Base-by-base conservation (phyloP, 1,140 invertebrate genomes). In the Drosophila lini region DNA sequence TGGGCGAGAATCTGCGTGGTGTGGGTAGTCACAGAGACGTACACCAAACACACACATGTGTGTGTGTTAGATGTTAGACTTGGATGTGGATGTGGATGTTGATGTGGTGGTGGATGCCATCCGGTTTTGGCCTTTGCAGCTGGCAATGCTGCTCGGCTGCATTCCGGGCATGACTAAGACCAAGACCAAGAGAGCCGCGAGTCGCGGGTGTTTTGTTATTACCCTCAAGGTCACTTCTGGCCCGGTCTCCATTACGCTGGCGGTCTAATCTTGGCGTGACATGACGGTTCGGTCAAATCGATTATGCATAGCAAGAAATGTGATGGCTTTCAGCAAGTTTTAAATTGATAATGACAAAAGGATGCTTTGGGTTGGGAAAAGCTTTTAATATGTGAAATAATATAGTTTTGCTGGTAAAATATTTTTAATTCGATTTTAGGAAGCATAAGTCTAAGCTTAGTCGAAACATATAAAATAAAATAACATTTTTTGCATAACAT, bases 161-260 rank as follows among this genome's bases (percentile, higher is more conserved):
- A 88, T 88, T 88, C 83, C 83, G 65, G 58, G 41, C 85, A 80
- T 88, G 84, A 89, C 84, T 88, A 89, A 88, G 69, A 77, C 32
- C 80, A 78, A 89, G 80, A 89, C 84, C 88, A 89, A 88, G 69
- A 77, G 57, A 74, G 40, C 60, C 28, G 75, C 67, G 44, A 58
- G 64, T 70, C 36, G 65, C 68, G 68, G 68, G 84, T 89, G 84
- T 88, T 88, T 88, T 89, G 84, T 88, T 88, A 89, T 88, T 88
- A 88, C 80, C 82, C 83, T 83, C 83, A 88, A 88, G 83, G 83
- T 88, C 84, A 84, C 76, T 69, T 74, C 67, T 59, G 64, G 45
- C 63, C 58, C 36, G 44, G 60, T 73, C 74, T 76, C 69, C 56
- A 52, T 74, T 74, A 44, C 32, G 52, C 8, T 34, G n/a, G 22